A percentile compares a stretch with the other conserved stretches of the same genome.
Evolutionary conservation across 1,140 invertebrate species (phyloP).

Genomic region (Paracyclopina nana): DNA sequence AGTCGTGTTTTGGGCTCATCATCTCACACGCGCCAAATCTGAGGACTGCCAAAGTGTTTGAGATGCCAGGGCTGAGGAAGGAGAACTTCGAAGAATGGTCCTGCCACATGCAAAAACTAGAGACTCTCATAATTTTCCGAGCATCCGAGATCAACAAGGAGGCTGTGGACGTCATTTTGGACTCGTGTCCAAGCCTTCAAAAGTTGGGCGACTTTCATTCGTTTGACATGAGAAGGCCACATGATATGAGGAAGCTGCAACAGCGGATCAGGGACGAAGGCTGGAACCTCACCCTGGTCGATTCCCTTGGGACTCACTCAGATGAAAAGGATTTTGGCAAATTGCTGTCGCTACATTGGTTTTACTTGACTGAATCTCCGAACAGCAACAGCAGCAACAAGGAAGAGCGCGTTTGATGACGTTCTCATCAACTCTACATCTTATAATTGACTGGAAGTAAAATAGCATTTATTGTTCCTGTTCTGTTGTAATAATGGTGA

Average conservation of each 20-base stretch:
- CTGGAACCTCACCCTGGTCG: conserved; percentile 2
- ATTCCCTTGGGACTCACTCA: neutral
- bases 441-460: too few species aligned
- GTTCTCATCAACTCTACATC: too few species aligned
- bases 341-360: conserved; percentile 7
- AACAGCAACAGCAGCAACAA: neutral
- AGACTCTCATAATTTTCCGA: conserved; percentile 3
- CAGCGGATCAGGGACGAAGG: neutral
- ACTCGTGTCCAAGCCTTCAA: neutral
- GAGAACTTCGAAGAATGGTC: conserved; percentile 2
- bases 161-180: neutral
- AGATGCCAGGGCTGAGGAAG: neutral
- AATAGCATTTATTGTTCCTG: too few species aligned
- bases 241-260: neutral
- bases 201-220: neutral
- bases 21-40: neutral
- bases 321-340: conserved; percentile 2
- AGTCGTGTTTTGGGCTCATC: neutral
- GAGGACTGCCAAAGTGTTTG: neutral
- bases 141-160: conserved; percentile 1
- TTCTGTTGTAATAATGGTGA: too few species aligned
- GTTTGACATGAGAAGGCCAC: conserved; percentile 2
- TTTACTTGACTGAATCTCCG: conserved; percentile 1
- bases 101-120: neutral
- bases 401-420: too few species aligned